Evolutionary conservation across 2,888 invertebrate genomes (phyloP), one percentile per base, ranked within the genome.

Genomic region (Podotricha telesiphe): DNA sequence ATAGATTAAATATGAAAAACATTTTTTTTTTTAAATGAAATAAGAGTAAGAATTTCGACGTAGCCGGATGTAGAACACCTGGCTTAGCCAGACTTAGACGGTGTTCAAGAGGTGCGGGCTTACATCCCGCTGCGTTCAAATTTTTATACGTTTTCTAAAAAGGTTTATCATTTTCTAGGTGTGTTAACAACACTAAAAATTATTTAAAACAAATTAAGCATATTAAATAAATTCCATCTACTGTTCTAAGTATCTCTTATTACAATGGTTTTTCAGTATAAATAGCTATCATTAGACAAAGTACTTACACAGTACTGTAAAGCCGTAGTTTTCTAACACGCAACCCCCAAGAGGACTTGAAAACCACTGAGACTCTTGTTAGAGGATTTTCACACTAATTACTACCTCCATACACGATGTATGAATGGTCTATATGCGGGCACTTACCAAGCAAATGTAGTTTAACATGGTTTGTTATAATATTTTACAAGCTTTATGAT

Each of bases 361-460:
- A 55, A 76, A 75, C 80, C 78, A 78, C 81, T 79, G 79, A 75
- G 76, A 75, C 76, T 74, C 75, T 78, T 76, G 78, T 81, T 79
- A 75, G 73, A 73, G 78, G 77, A 75, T 83, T 83, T 83, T 80
- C 78, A 78, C 86, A 80, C 84, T 87, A 89, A 88, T 88, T 88
- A 83, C 82, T 71, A 69, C 74, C 74, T 77, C 77, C 75, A 70
- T 74, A 67, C 67, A 50, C 51, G 55, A 55, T 73, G 62, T 72
- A 71, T 73, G 50, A 61, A 51, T 50, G 40, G 20, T 34, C 20
- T 50, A 65, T 53, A 65, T 53, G 22, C 17, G 11, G 45, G 17
- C 59, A 59, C 59, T 59, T 59, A 28, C 34, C n/a, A 7, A 28
- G 7, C 28, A 53, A 53, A 53, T 53, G 28, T 53, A 5, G 22